Evolutionary conservation across 2,797 vertebrate genomes (phyloP).

Genomic region (Syndactyla subalaris): DNA sequence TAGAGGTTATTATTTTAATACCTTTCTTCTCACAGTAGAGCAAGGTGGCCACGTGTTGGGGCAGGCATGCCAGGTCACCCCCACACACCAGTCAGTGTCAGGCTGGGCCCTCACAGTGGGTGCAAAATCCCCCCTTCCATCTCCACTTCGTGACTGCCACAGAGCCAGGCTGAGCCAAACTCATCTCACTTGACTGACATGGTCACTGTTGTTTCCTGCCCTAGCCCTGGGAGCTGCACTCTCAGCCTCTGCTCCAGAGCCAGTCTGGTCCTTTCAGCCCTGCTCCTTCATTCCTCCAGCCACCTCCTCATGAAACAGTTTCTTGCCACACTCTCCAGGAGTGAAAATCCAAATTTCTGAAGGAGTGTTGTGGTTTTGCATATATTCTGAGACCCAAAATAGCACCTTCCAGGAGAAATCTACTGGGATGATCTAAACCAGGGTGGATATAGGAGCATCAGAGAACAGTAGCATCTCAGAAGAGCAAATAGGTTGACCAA

Average conservation of each 20-base stretch:
- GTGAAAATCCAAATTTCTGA: not conserved
- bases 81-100: accelerated
- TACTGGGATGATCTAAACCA: not conserved
- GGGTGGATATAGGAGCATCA: not conserved
- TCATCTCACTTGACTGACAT: accelerated
- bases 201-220: not conserved
- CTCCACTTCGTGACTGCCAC: accelerated
- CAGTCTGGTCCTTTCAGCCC: too few species aligned
- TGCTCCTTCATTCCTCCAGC: not conserved
- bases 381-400: not conserved
- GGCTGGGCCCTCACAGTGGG: not conserved
- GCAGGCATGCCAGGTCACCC: accelerated
- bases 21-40: not conserved
- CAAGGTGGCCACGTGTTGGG: accelerated
- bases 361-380: accelerated
- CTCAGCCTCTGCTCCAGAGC: too few species aligned
- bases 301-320: accelerated
- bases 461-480: not conserved
- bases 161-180: not conserved
- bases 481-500: not conserved
- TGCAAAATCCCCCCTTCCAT: accelerated
- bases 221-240: not conserved
- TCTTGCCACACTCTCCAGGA: accelerated
- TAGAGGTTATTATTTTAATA: conserved; percentile 10
- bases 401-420: not conserved